Percentiles rank a stretch among this genome's conserved stretches.
Evolutionary conservation across 2,113 vertebrate genomes (phyloP).

Genomic region (Meleagris gallopavo): DNA sequence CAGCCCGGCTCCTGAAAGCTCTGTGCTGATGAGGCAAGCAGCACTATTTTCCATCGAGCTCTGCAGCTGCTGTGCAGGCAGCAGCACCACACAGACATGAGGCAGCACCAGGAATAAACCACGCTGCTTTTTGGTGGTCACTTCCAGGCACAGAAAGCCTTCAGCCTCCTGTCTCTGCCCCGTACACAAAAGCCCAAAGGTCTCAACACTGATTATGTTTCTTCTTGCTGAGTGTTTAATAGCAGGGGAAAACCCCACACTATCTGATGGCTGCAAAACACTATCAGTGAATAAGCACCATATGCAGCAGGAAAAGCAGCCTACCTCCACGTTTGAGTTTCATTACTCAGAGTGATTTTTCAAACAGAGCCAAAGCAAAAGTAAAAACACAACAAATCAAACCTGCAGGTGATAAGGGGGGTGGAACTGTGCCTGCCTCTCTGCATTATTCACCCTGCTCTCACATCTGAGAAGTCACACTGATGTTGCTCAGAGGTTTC

Average conservation of each 20-base stretch:
- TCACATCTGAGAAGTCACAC: not conserved
- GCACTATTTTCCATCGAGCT: not conserved
- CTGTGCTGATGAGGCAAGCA: not conserved
- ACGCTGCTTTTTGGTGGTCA: not conserved
- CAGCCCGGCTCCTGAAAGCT: conserved; percentile 4
- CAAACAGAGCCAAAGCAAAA: conserved; percentile 19
- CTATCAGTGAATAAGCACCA: conserved; percentile 3
- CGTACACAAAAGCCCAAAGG: not conserved
- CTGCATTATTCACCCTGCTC: not conserved
- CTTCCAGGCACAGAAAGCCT: not conserved
- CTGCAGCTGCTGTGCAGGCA: not conserved
- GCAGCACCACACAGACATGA: not conserved
- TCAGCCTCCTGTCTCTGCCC: not conserved
- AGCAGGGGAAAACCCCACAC: not conserved
- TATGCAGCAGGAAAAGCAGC: not conserved
- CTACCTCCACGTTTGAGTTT: not conserved
- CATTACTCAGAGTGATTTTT: not conserved
- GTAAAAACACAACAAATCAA: not conserved
- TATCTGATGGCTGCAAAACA: not conserved
- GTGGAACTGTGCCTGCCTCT: not conserved
- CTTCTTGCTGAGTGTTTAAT: not conserved
- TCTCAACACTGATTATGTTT: not conserved
- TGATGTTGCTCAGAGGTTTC: not conserved
- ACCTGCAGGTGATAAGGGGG: conserved; percentile 21
- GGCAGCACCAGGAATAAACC: conserved; percentile 13